phyloP scores from a whole-genome alignment of 2,113 vertebrate species.

The Scopus umbretta region DNA sequence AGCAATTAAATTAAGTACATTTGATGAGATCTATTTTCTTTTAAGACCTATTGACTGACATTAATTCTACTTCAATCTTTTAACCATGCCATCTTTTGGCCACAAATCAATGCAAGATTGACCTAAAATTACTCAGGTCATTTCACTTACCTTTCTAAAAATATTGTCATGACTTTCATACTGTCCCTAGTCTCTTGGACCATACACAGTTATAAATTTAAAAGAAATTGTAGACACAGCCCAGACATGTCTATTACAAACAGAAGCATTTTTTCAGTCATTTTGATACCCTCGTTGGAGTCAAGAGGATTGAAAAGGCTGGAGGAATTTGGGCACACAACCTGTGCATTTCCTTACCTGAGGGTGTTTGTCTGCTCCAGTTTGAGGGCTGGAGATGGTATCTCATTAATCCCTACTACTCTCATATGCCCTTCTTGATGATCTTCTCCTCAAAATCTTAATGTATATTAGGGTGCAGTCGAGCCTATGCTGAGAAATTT shows the following conservation, averaged over 20 bases:
- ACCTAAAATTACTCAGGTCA: not conserved
- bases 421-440: not conserved
- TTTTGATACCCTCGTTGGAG: not conserved
- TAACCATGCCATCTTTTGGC: not conserved
- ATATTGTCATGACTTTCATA: not conserved
- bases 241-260: not conserved
- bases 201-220: rapidly evolving
- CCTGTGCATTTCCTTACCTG: not conserved
- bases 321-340: not conserved
- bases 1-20: conserved; percentile 12
- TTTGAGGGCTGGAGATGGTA: not conserved
- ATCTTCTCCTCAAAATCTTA: not conserved
- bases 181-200: not conserved
- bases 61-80: conserved; percentile 10
- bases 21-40: not conserved
- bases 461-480: not conserved
- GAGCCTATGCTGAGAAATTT: not conserved
- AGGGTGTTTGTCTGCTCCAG: not conserved
- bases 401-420: not conserved
- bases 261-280: not conserved
- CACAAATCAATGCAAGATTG: not conserved
- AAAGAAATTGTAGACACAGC: not conserved
- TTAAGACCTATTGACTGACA: not conserved
- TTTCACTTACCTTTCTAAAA: conserved; percentile 3
- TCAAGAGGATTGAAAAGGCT: not conserved